phyloP scores from a whole-genome alignment of 2,797 vertebrate genomes.

The Hemibagrus guttatus region DNA sequence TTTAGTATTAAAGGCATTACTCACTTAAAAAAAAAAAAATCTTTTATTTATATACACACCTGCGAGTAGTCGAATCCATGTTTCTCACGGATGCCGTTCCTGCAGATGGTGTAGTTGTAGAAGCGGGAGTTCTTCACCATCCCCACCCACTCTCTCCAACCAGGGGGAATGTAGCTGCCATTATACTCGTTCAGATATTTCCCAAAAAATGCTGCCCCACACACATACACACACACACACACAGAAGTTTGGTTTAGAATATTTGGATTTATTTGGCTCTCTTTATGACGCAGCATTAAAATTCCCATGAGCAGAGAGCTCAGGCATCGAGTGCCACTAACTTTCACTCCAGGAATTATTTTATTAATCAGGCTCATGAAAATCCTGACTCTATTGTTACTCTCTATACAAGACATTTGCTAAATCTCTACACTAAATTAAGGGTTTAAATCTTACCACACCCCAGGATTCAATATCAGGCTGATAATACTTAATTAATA shows the following conservation, averaged over 20 bases:
- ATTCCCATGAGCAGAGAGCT: neutral
- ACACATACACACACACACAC: neutral
- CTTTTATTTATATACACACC: slow-evolving; percentile 64
- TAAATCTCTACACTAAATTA: neutral
- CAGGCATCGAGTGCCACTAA: neutral
- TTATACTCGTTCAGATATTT: slow-evolving; percentile 91
- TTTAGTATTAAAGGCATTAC: neutral
- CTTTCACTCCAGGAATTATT: neutral
- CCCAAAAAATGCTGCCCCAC: slow-evolving; percentile 81
- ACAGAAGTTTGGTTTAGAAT: neutral
- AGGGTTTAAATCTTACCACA: neutral
- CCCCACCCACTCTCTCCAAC: slow-evolving; percentile 96
- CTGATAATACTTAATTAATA: neutral
- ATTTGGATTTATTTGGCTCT: neutral
- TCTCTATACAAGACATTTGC: neutral
- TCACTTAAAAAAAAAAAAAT: neutral
- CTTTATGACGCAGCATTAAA: neutral
- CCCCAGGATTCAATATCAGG: neutral
- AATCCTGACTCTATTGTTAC: neutral
- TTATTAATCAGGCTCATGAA: neutral
- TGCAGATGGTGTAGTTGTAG: slow-evolving; percentile 95
- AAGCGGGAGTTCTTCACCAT: slow-evolving; percentile 96
- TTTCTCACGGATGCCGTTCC: slow-evolving; percentile 90
- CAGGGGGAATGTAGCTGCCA: slow-evolving; percentile 85
- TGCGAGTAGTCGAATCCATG: slow-evolving; percentile 88